These are phyloP conservation scores for Monarcha castaneiventris DNA, from an alignment of 2,113 vertebrate genomes.

Conservation along the genomic window DNA sequence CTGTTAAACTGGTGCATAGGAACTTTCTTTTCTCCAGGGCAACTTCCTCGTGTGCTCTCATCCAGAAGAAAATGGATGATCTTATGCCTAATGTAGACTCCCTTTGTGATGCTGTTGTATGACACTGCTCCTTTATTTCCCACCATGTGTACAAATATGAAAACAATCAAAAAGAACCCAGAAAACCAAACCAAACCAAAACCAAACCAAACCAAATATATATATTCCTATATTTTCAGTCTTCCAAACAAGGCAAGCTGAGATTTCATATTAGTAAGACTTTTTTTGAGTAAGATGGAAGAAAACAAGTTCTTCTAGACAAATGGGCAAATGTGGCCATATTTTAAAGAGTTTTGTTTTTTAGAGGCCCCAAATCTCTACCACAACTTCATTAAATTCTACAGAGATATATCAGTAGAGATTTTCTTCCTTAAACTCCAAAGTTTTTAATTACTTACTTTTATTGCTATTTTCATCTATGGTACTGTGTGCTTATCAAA, in stretches of 20 bases:
- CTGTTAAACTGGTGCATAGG: neutral
- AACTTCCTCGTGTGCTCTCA: neutral
- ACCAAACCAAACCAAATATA: neutral
- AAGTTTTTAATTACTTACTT: conserved; percentile 16
- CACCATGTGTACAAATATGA: neutral
- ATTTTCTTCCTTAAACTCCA: conserved; percentile 3
- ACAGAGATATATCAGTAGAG: neutral
- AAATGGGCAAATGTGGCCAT: neutral
- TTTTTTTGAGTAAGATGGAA: neutral
- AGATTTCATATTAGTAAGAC: neutral
- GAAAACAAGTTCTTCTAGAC: neutral
- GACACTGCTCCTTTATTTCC: neutral
- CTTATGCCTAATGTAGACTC: neutral
- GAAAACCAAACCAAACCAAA: neutral
- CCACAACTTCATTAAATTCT: neutral
- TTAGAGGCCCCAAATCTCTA: neutral
- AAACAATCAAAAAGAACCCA: neutral
- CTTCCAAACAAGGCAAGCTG: neutral
- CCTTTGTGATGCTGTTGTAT: neutral
- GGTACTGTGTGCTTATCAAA: conserved; percentile 52
- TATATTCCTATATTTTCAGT: neutral
- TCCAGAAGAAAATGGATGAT: neutral
- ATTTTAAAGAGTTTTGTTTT: neutral
- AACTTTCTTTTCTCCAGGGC: neutral
- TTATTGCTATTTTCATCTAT: conserved; percentile 43